These are phyloP conservation scores for Drosophila melanocephala DNA, from an alignment of 2,888 invertebrate genomes.

Conservation along the genomic window DNA sequence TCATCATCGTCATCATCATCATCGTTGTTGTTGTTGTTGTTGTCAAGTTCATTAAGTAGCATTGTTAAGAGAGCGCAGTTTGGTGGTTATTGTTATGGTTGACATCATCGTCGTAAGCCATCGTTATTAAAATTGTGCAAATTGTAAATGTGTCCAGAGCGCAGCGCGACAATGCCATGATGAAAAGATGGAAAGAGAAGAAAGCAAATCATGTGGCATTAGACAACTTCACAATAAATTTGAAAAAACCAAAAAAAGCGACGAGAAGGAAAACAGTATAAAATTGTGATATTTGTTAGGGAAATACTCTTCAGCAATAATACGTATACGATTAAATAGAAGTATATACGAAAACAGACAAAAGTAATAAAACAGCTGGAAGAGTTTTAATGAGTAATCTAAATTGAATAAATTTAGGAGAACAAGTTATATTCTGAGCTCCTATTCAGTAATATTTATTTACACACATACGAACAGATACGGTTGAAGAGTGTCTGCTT, in stretches of 20 bases:
- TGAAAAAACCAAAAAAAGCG: not conserved
- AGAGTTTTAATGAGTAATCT: not conserved
- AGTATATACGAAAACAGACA: not conserved
- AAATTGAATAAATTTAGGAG: not conserved
- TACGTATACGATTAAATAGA: not conserved
- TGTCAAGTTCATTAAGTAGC: conserved; percentile 62
- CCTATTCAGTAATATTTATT: not conserved
- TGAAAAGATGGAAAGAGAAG: conserved; percentile 43
- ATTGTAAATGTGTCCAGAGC: conserved; percentile 68
- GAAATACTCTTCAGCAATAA: conserved; percentile 12
- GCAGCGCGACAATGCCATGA: conserved; percentile 47
- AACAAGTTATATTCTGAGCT: not conserved
- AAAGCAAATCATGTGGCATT: conserved; percentile 47
- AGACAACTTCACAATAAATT: conserved; percentile 47
- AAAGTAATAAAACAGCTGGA: not conserved
- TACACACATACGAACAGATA: too few relatives aligned
- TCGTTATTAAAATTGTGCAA: conserved; percentile 76
- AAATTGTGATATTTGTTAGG: not conserved
- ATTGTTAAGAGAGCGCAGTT: conserved; percentile 57
- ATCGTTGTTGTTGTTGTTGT: conserved; percentile 38
- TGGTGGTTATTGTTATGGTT: conserved; percentile 21
- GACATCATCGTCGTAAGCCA: conserved; percentile 63
- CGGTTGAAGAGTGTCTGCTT: not conserved
- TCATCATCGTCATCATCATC: conserved; percentile 3
- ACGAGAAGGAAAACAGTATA: not conserved